These are phyloP conservation scores for Tryphoninae sp. DNA, from an alignment of 2,888 invertebrate genomes.

Conservation along the genomic window DNA sequence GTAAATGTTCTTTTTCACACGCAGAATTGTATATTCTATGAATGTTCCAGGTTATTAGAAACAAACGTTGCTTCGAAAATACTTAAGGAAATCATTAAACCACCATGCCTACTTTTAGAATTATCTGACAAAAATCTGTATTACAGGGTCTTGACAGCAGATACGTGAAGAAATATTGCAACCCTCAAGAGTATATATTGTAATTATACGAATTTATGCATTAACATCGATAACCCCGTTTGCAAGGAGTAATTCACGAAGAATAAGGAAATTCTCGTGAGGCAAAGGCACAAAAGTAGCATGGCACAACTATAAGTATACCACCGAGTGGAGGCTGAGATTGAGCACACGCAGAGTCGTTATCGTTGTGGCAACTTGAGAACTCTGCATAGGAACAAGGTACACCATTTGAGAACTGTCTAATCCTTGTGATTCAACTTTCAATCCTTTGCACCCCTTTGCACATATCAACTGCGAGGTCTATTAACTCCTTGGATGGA, in stretches of 20 bases:
- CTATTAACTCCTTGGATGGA: too few relatives aligned
- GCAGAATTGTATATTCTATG: background rate
- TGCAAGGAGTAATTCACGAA: background rate
- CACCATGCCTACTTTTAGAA: background rate
- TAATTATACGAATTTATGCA: too few relatives aligned
- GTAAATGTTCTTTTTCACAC: background rate
- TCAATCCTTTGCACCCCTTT: too few relatives aligned
- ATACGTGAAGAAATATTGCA: too few relatives aligned
- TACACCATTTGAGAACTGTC: background rate
- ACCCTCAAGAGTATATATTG: too few relatives aligned
- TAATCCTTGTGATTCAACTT: background rate
- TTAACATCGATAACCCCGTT: background rate
- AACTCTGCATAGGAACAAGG: background rate
- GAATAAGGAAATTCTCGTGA: background rate
- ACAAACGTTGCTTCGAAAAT: background rate
- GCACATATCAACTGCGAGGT: too few relatives aligned
- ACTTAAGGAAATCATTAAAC: background rate
- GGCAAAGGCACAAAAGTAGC: background rate
- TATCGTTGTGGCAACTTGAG: background rate
- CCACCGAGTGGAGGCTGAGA: background rate
- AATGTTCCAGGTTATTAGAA: background rate
- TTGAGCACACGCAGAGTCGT: background rate
- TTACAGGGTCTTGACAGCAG: background rate
- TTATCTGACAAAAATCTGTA: background rate
- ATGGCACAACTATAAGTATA: background rate